phyloP scores from a whole-genome alignment of 2,797 vertebrate species.

The Aselliscus stoliczkanus region DNA sequence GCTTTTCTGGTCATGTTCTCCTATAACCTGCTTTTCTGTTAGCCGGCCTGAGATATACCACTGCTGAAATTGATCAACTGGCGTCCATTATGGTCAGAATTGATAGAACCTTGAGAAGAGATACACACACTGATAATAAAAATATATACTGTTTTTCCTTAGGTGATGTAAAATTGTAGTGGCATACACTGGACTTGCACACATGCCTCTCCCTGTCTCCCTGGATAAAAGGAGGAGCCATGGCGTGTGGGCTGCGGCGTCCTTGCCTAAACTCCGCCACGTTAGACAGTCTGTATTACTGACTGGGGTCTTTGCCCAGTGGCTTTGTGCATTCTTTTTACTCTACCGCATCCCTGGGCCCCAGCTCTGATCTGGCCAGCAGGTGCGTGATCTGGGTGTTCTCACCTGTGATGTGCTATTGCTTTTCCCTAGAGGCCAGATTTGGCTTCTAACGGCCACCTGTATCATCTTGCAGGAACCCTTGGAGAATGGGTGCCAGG shows the following conservation, averaged over 20 bases:
- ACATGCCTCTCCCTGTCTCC: not conserved
- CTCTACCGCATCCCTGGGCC: not conserved
- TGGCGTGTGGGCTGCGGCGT: not conserved
- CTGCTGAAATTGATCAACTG: not conserved
- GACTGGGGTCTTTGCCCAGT: not conserved
- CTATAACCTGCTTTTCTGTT: not conserved
- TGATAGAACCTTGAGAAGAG: not conserved
- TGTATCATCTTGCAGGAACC: not conserved
- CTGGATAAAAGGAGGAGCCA: not conserved
- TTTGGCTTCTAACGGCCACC: not conserved
- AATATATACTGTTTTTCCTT: not conserved
- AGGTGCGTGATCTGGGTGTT: not conserved
- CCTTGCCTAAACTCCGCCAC: not conserved
- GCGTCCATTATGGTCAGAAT: not conserved
- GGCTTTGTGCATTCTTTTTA: not conserved
- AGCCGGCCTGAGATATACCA: not conserved
- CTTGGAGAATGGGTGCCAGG: not conserved
- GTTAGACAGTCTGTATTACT: too few relatives aligned
- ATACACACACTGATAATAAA: not conserved
- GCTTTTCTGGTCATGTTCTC: not conserved
- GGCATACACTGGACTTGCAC: not conserved
- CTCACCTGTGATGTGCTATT: not conserved
- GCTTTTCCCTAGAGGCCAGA: not conserved
- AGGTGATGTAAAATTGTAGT: not conserved
- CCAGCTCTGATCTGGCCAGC: not conserved